phyloP scores from a whole-genome alignment of 2,888 invertebrate species.

The Chaetoderma sp. region DNA sequence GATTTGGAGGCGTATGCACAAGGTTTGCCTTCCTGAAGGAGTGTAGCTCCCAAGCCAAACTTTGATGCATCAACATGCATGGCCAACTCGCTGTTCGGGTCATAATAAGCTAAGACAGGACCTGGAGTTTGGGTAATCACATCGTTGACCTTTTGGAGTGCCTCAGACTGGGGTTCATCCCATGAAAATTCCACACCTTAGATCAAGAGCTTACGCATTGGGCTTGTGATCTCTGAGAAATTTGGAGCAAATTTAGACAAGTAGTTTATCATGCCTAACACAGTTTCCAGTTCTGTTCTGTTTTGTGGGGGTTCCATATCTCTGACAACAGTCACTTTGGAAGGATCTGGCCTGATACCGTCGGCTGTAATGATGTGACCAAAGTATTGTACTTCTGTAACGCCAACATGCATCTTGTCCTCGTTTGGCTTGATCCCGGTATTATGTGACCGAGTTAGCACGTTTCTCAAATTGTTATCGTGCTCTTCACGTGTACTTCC shows the following conservation, averaged over 20 bases:
- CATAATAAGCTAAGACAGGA: too few relatives aligned
- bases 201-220: constrained; percentile 23
- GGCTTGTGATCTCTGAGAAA: constrained; percentile 14
- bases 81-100: too few relatives aligned
- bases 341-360: constrained; percentile 33
- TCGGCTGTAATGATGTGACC: constrained; percentile 16
- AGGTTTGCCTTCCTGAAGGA: constrained; percentile 23
- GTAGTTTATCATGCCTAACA: constrained; percentile 30
- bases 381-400: constrained; percentile 23
- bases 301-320: constrained; percentile 19
- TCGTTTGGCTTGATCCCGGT: constrained; percentile 10
- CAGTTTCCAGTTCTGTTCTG: constrained; percentile 26
- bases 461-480: background rate
- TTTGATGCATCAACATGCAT: too few relatives aligned
- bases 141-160: too few relatives aligned
- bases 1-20: constrained; percentile 26
- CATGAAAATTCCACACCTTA: constrained; percentile 24
- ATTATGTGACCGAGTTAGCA: constrained; percentile 1
- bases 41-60: constrained; percentile 30
- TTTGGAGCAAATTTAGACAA: constrained; percentile 21
- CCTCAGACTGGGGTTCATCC: too few relatives aligned
- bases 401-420: constrained; percentile 4
- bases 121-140: too few relatives aligned
- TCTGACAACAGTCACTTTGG: constrained; percentile 20
- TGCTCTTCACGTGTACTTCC: constrained; percentile 7